Conservation (phyloP, 23 tunicate genomes). For the Phallusia fumigata region DNA sequence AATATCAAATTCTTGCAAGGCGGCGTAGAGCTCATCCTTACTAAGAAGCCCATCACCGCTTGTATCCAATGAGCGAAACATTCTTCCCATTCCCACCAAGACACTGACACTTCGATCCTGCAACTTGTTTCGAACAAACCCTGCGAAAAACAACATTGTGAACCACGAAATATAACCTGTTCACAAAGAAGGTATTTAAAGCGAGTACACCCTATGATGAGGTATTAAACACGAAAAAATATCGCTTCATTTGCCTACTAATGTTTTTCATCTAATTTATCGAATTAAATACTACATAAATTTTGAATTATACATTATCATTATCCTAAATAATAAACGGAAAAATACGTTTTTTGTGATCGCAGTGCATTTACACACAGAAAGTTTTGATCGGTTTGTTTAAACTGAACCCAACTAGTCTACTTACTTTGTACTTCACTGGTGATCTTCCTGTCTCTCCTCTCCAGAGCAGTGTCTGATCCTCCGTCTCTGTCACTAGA, state of each 20-base stretch:
- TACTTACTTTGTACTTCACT: constrained; percentile 74
- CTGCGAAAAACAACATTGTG: constrained; percentile 13
- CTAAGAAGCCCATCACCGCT: constrained; percentile 77
- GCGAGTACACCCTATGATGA: no score
- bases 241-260: no score
- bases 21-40: constrained; percentile 61
- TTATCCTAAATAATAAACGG: no score
- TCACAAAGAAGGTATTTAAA: no score
- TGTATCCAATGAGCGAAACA: constrained; percentile 72
- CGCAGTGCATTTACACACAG: no score
- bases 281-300: no score
- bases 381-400: no score
- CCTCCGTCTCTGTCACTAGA: constrained; percentile 54
- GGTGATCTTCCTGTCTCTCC: constrained; percentile 69
- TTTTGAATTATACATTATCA: no score
- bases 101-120: constrained; percentile 88
- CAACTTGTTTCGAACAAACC: constrained; percentile 49
- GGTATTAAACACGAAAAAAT: no score
- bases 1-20: constrained; percentile 64
- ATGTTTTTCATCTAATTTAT: no score
- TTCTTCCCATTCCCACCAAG: constrained; percentile 78
- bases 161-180: no score
- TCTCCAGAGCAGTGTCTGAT: constrained; percentile 68
- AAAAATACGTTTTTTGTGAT: no score
- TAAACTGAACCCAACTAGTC: background rate